Conservation (phyloP, 2,113 vertebrate species). For the Sula dactylatra region DNA sequence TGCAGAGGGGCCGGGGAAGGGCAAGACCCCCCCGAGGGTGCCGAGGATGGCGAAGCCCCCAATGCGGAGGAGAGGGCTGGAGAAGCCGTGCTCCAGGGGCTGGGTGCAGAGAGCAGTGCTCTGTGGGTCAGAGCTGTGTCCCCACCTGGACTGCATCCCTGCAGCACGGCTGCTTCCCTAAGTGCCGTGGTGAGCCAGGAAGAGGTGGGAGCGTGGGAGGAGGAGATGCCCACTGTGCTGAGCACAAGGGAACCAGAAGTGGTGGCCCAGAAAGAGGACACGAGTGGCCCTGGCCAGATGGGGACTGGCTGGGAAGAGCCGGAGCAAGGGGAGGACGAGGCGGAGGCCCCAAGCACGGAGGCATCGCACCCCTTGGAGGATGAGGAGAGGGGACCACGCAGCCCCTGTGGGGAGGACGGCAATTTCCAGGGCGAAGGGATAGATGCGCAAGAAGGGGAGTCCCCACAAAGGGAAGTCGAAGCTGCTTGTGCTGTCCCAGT, state of each 20-base stretch:
- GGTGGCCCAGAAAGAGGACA: neutral
- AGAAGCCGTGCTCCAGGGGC: neutral
- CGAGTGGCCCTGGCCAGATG: accelerated
- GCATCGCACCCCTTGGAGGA: neutral
- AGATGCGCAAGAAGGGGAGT: neutral
- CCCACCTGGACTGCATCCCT: accelerated
- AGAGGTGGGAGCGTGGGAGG: neutral
- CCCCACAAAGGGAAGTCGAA: neutral
- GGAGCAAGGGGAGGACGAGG: neutral
- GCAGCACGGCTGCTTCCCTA: accelerated
- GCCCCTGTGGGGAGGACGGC: neutral
- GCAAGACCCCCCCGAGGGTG: neutral
- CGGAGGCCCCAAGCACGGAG: neutral
- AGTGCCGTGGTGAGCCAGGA: neutral
- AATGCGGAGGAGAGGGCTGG: neutral
- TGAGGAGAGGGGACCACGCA: neutral
- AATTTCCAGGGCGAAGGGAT: neutral
- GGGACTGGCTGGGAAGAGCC: neutral
- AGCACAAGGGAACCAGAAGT: neutral
- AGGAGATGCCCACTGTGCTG: neutral
- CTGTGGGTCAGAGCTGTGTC: accelerated
- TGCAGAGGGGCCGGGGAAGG: neutral
- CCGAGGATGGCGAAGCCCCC: accelerated
- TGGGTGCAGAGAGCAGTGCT: neutral
- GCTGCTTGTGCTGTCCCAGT: neutral